Evolutionary conservation across 2,888 invertebrate species (phyloP).

Genomic region (Agrotis clavis): DNA sequence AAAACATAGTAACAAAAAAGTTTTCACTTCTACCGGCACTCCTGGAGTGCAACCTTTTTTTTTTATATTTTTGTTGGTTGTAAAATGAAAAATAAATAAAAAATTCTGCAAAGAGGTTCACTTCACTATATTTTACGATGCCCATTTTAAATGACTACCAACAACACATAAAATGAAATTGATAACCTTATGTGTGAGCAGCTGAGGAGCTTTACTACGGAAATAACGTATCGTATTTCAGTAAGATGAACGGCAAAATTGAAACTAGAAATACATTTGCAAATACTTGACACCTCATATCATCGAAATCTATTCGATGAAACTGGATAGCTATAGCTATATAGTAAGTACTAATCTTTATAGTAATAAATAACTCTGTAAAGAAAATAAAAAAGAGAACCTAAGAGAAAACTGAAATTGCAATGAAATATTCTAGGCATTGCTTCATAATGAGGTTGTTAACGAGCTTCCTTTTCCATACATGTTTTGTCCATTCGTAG

Average conservation of each 20-base stretch:
- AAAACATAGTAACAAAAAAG: too few species aligned
- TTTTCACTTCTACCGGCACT: too few species aligned
- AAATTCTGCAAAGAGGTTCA: too few species aligned
- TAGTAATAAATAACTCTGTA: slow-evolving; percentile 11
- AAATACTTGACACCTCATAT: not conserved
- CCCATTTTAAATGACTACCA: slow-evolving; percentile 20
- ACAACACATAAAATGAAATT: slow-evolving; percentile 40
- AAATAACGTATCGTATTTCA: slow-evolving; percentile 22
- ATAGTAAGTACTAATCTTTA: not conserved
- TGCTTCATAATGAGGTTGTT: slow-evolving; percentile 43
- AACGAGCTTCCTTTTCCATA: slow-evolving; percentile 51
- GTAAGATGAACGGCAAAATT: slow-evolving; percentile 21
- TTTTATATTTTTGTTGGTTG: too few species aligned
- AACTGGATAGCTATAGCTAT: too few species aligned
- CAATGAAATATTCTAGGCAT: slow-evolving; percentile 36
- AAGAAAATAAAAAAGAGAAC: not conserved
- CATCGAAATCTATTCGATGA: too few species aligned
- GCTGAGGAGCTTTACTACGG: slow-evolving; percentile 16
- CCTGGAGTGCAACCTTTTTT: too few species aligned
- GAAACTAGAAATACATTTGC: not conserved
- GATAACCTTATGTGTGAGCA: slow-evolving; percentile 41
- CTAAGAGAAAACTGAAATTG: slow-evolving; percentile 46
- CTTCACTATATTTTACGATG: slow-evolving; percentile 11
- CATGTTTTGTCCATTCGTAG: slow-evolving; percentile 41
- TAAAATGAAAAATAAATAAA: too few species aligned